A percentile compares a stretch with the other conserved stretches of the same genome.
These are phyloP conservation scores for Perizoma flavofasciatum DNA, from an alignment of 2,888 invertebrate genomes.

Conservation along the genomic window DNA sequence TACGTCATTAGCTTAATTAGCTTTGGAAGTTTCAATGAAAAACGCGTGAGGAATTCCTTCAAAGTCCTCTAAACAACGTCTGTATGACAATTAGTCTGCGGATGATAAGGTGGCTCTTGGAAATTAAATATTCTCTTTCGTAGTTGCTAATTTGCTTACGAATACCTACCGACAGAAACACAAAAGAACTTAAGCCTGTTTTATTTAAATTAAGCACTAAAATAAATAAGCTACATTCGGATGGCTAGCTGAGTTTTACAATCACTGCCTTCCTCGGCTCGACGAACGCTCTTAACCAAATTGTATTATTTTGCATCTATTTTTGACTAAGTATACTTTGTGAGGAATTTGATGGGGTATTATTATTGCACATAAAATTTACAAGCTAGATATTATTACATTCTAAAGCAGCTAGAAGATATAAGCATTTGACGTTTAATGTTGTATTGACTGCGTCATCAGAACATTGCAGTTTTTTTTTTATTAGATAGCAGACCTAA, in stretches of 20 bases:
- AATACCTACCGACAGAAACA: slow-evolving; percentile 67
- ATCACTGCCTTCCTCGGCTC: slow-evolving; percentile 55
- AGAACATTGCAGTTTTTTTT: too few relatives aligned
- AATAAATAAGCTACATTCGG: slow-evolving; percentile 71
- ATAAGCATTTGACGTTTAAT: too few relatives aligned
- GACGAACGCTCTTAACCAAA: slow-evolving; percentile 70
- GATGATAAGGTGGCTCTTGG: slow-evolving; percentile 50
- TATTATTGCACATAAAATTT: slow-evolving; percentile 43
- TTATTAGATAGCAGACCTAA: too few relatives aligned
- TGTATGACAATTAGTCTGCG: slow-evolving; percentile 44
- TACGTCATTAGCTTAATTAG: slow-evolving; percentile 62
- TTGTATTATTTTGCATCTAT: slow-evolving; percentile 83
- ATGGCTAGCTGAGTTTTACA: slow-evolving; percentile 67
- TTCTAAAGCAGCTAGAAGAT: not conserved
- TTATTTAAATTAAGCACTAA: slow-evolving; percentile 81
- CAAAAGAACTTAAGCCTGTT: slow-evolving; percentile 76
- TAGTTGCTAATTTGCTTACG: slow-evolving; percentile 75
- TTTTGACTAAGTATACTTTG: slow-evolving; percentile 74
- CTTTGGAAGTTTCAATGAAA: slow-evolving; percentile 48
- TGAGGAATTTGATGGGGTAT: slow-evolving; percentile 49
- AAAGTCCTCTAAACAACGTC: slow-evolving; percentile 24
- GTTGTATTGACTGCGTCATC: too few relatives aligned
- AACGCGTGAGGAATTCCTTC: slow-evolving; percentile 34
- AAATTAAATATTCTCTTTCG: slow-evolving; percentile 58
- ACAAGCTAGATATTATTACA: slow-evolving; percentile 10